Conservation (phyloP, 2,797 vertebrate genomes). For the Mormyrus hasselquistii region DNA sequence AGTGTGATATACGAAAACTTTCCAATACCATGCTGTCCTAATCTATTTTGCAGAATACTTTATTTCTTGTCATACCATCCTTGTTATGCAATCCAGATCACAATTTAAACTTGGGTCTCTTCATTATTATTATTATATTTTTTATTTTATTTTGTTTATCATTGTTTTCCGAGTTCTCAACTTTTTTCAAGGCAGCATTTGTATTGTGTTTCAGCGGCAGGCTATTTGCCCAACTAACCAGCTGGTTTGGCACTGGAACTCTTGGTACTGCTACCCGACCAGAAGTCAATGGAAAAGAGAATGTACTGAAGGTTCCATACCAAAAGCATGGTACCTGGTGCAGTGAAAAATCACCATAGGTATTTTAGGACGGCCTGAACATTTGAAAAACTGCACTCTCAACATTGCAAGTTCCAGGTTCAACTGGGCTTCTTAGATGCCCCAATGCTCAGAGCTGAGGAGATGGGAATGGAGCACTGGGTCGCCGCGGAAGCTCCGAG, state of each 20-base stretch:
- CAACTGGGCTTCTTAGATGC: background rate
- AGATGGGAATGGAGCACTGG: background rate
- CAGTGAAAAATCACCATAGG: background rate
- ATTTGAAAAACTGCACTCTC: background rate
- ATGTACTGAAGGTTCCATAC: too few species aligned
- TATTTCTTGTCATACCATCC: background rate
- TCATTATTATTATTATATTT: background rate
- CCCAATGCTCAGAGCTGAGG: background rate
- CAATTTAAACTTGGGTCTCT: background rate
- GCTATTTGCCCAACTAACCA: background rate
- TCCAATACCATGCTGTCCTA: background rate
- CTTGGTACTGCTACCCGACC: too few species aligned
- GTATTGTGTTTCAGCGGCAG: background rate
- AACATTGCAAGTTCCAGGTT: background rate
- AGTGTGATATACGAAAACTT: background rate
- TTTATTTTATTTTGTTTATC: background rate
- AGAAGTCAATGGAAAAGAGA: too few species aligned
- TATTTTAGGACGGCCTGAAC: background rate
- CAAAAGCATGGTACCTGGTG: too few species aligned
- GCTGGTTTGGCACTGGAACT: too few species aligned
- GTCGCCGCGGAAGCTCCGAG: background rate
- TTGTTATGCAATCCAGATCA: background rate
- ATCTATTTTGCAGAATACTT: background rate
- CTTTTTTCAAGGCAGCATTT: background rate
- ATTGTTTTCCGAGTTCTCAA: background rate